Evolutionary conservation across 1,140 invertebrate species (phyloP).

Genomic region (Thaumatotibia leucotreta): DNA sequence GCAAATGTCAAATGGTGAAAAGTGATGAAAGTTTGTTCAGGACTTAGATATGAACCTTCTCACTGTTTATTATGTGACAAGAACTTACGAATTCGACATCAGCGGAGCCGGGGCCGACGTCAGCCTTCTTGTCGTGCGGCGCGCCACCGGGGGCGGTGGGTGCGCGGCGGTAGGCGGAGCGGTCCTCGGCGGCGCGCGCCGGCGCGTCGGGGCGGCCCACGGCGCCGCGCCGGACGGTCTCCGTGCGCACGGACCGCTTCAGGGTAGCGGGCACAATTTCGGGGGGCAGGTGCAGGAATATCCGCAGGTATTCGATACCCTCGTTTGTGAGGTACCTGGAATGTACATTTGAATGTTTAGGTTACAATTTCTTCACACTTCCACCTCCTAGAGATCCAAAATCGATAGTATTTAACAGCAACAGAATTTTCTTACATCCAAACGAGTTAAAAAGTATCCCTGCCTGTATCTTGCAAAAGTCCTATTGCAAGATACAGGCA

Average conservation of each 20-base stretch:
- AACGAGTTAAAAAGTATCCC: too few species aligned
- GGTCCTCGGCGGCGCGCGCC: conserved; percentile 81
- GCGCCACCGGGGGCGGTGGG: conserved; percentile 78
- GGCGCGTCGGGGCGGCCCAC: conserved; percentile 80
- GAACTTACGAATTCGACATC: conserved; percentile 94
- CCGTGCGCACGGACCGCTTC: conserved; percentile 89
- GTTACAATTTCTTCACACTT: too few species aligned
- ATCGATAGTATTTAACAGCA: too few species aligned
- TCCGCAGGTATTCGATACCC: conserved; percentile 96
- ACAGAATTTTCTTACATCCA: too few species aligned
- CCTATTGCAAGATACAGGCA: too few species aligned
- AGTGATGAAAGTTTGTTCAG: neutral
- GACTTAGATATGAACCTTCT: too few species aligned
- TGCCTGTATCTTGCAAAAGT: too few species aligned
- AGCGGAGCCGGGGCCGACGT: conserved; percentile 93
- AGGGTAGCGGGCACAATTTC: conserved; percentile 99
- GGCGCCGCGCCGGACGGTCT: conserved; percentile 85
- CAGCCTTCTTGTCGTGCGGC: conserved; percentile 92
- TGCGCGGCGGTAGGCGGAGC: conserved; percentile 88
- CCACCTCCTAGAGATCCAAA: too few species aligned
- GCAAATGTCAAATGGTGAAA: neutral
- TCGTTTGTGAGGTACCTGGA: conserved; percentile 95
- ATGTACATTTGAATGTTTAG: neutral
- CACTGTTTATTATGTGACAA: too few species aligned
- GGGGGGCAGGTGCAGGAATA: conserved; percentile 95